Base-by-base conservation (phyloP, 2,888 invertebrate species). In the Heterodera filipjevi region DNA sequence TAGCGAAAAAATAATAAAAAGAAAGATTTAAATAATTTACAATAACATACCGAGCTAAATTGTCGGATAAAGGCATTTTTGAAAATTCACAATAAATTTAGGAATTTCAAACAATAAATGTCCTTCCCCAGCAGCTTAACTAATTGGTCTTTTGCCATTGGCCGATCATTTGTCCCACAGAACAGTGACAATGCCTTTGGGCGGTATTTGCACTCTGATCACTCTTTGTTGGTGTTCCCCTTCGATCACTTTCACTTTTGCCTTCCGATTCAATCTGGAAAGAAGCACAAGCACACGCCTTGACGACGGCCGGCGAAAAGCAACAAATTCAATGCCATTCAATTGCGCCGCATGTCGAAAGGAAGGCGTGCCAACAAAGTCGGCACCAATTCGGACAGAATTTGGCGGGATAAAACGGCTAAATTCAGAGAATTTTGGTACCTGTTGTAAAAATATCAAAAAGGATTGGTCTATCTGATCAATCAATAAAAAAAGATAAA, bases 161-260 rank as follows among this genome's bases (percentile, higher is more conserved):
- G n/a, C 12, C 3, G 27, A 59, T 59, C 59, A 59, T 12, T 59
- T 59, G n/a, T 27, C 3, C 59, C 59, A 59, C 5, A 59, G 27
- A 6, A 59, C 59, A n/a, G 59, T 59, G 27, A 59, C 59, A 59
- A 59, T 59, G 27, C 59, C 59, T 8, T 59, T 59, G 27, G 59
- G 59, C 27, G 59, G 59, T 27, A 59, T 59, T 59, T n/a, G 27
- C 59, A 59, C 27, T 59, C 27, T 59, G 59, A 59, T 59, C 59
- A 59, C 59, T 12, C 27, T n/a, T n/a, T n/a, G 39, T 12, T 2
- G n/a, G 22, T 27, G 59, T 6, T 59, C 27, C 59, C 27, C 59
- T 27, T 59, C 59, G 59, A 59, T n/a, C 59, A 59, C 59, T 59
- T 59, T n/a, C 27, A 59, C 59, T 59, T 59, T 59, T 59, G 27